phyloP scores from a whole-genome alignment of 1,140 invertebrate genomes.

The Scylla paramamosain region DNA sequence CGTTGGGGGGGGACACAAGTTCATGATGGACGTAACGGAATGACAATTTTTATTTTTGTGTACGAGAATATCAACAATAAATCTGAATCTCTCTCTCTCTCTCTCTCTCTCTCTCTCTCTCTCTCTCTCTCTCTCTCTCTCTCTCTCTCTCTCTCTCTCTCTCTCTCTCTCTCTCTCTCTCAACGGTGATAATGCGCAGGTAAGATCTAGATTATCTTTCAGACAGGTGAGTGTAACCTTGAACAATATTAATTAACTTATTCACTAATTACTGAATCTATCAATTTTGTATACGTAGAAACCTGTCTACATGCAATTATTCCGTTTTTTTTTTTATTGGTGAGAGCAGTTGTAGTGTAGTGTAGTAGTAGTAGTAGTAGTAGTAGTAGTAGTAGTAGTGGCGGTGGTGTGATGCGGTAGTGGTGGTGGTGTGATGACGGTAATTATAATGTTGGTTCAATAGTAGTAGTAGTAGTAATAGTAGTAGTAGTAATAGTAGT shows the following conservation, averaged over 20 bases:
- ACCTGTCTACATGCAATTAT: no score
- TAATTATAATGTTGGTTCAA: not conserved
- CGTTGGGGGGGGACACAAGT: not conserved
- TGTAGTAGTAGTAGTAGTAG: not conserved
- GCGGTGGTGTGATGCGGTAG: not conserved
- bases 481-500: not conserved
- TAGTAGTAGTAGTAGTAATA: not conserved
- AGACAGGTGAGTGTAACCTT: not conserved
- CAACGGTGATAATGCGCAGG: not conserved
- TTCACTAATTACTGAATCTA: not conserved
- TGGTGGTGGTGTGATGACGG: not conserved
- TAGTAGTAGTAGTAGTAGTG: not conserved
- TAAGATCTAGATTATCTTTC: not conserved
- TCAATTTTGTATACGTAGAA: not conserved
- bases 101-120: constrained; percentile 20
- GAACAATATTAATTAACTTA: not conserved
- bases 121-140: not conserved
- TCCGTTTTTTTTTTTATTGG: not conserved
- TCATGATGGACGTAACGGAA: not conserved
- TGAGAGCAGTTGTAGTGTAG: not conserved
- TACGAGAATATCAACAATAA: not conserved
- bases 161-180: not conserved
- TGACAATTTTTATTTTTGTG: not conserved
- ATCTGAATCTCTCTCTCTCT: not conserved
- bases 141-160: constrained; percentile 15